phyloP scores from a whole-genome alignment of 1,140 invertebrate genomes.

The Sweltsa coloradensis region DNA sequence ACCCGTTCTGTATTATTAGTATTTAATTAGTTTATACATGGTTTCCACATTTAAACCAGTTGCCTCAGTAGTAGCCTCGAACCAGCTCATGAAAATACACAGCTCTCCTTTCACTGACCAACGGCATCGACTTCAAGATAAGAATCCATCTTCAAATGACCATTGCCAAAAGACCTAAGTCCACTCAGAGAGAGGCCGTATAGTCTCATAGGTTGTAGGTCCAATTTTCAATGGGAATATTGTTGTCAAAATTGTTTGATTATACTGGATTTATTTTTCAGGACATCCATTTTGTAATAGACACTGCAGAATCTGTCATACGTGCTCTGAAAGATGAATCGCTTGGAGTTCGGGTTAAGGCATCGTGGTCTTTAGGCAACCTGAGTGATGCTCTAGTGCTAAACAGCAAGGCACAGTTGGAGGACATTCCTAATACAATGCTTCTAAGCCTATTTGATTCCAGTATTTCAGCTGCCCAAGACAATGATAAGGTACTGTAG shows the following conservation, averaged over 20 bases:
- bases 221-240: not conserved
- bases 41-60: too few species aligned
- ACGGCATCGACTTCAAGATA: too few species aligned
- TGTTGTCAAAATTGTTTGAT: not conserved
- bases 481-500: conserved; percentile 54
- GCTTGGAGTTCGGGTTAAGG: conserved; percentile 57
- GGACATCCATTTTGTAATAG: conserved; percentile 51
- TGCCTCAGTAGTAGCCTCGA: too few species aligned
- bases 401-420: conserved; percentile 38
- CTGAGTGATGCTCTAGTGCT: conserved; percentile 62
- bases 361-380: conserved; percentile 74
- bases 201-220: not conserved
- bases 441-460: conserved; percentile 51
- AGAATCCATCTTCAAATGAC: too few species aligned
- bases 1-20: too few species aligned
- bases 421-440: conserved; percentile 51
- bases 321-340: conserved; percentile 45
- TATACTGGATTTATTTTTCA: conserved; percentile 11
- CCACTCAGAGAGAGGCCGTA: too few species aligned
- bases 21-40: too few species aligned
- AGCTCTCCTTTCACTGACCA: too few species aligned
- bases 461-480: conserved; percentile 46
- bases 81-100: too few species aligned
- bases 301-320: conserved; percentile 53
- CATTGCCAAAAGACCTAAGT: too few species aligned